Evolutionary conservation across 2,888 invertebrate species (phyloP).

Genomic region (Caenorhabditis sinica): DNA sequence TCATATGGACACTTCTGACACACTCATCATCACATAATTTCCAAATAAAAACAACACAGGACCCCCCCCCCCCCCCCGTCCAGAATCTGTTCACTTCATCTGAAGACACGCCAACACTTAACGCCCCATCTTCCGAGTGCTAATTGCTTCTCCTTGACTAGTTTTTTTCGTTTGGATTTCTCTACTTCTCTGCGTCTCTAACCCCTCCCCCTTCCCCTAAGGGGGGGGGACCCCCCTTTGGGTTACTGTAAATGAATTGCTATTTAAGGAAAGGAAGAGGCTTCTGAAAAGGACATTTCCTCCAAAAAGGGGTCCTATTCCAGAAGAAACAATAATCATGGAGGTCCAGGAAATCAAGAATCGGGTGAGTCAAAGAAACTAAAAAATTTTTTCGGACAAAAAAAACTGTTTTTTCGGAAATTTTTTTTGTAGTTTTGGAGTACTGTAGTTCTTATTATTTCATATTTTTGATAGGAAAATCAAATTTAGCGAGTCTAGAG

Average conservation of each 20-base stretch:
- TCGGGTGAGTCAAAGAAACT: constrained; percentile 31
- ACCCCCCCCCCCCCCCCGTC: not conserved
- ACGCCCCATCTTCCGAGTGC: constrained; percentile 39
- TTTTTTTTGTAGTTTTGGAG: not conserved
- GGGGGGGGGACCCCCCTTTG: not conserved
- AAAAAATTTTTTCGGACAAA: not conserved
- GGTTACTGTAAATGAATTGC: not conserved
- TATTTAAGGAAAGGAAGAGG: constrained; percentile 22
- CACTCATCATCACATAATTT: not conserved
- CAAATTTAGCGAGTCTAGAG: constrained; percentile 31
- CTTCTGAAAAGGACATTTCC: not conserved
- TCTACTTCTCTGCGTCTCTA: not conserved
- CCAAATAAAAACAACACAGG: not conserved
- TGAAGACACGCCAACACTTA: constrained; percentile 28
- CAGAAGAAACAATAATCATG: constrained; percentile 6
- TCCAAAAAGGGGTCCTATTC: not conserved
- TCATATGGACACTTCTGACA: not conserved
- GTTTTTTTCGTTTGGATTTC: constrained; percentile 4
- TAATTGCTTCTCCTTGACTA: constrained; percentile 44
- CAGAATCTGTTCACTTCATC: constrained; percentile 8
- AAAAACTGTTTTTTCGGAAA: not conserved
- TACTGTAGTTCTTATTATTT: too few relatives aligned
- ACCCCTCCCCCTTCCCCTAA: not conserved
- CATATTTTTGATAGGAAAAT: too few relatives aligned
- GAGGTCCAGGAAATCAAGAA: constrained; percentile 63